Evolutionary conservation across 2,888 invertebrate species (phyloP).

Genomic region (Tenthredo notha): DNA sequence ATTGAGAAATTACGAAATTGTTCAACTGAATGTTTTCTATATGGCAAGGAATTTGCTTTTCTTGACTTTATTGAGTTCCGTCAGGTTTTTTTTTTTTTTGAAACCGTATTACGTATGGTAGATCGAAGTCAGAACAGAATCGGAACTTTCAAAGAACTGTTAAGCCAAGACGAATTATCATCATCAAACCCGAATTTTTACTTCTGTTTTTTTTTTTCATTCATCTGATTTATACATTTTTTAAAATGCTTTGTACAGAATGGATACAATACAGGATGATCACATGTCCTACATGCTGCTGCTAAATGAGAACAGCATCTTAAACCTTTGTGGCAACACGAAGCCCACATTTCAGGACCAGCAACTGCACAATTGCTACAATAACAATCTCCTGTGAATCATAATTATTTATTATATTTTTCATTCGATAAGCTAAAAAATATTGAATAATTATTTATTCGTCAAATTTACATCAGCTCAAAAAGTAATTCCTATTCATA

Average conservation of each 20-base stretch:
- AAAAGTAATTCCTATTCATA: background rate
- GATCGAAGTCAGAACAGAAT: background rate
- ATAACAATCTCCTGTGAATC: conserved; percentile 74
- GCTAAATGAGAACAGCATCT: conserved; percentile 77
- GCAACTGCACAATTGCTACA: conserved; percentile 75
- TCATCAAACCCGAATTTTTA: background rate
- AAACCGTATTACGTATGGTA: background rate
- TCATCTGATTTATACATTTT: conserved; percentile 70
- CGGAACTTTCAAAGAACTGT: background rate
- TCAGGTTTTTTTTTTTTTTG: too few species aligned
- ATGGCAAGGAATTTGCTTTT: conserved; percentile 46
- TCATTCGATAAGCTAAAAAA: background rate
- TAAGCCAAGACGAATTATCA: background rate
- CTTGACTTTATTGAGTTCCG: background rate
- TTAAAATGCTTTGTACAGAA: conserved; percentile 77
- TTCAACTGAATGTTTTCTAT: conserved; percentile 24
- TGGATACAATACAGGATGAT: conserved; percentile 73
- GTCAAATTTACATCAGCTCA: background rate
- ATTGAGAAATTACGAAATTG: conserved; percentile 22
- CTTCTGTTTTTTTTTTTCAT: conserved; percentile 66
- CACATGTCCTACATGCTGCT: conserved; percentile 76
- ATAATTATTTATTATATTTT: background rate
- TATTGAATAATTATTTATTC: background rate
- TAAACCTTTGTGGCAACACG: conserved; percentile 75
- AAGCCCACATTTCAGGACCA: conserved; percentile 75